Percentiles rank a stretch among this genome's conserved stretches.
Conservation (phyloP, 2,113 vertebrate species). For the Hylia prasina region DNA sequence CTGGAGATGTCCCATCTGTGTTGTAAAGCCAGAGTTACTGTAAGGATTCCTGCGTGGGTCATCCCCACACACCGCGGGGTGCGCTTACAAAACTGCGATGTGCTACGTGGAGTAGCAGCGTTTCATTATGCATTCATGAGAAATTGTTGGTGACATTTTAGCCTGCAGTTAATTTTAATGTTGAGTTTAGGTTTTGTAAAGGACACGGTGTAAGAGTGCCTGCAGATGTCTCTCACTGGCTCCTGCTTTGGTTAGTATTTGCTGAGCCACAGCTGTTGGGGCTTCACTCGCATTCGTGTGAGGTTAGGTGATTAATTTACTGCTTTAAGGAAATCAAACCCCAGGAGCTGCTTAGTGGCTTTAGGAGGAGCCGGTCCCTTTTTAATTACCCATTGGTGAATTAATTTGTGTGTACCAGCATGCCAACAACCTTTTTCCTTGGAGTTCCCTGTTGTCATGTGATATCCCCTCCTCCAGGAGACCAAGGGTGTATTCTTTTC, state of each 20-base stretch:
- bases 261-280: background rate
- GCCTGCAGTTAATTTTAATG: background rate
- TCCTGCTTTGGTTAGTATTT: background rate
- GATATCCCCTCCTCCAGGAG: slow-evolving; percentile 23
- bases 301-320: background rate
- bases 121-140: background rate
- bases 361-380: background rate
- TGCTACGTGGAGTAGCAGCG: background rate
- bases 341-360: background rate
- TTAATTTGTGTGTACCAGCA: background rate
- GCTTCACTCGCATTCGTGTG: background rate
- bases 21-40: background rate
- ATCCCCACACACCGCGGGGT: accelerated
- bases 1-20: background rate
- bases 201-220: background rate
- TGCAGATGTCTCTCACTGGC: background rate
- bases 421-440: background rate
- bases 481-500: background rate
- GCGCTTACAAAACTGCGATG: background rate
- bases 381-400: slow-evolving; percentile 26
- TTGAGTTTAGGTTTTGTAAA: slow-evolving; percentile 10
- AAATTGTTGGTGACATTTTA: background rate
- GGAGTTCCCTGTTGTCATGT: slow-evolving; percentile 41
- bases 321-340: slow-evolving; percentile 13
- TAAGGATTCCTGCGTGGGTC: background rate